These are phyloP conservation scores for Entomobrya proxima DNA, from an alignment of 2,888 invertebrate species.

Conservation along the genomic window DNA sequence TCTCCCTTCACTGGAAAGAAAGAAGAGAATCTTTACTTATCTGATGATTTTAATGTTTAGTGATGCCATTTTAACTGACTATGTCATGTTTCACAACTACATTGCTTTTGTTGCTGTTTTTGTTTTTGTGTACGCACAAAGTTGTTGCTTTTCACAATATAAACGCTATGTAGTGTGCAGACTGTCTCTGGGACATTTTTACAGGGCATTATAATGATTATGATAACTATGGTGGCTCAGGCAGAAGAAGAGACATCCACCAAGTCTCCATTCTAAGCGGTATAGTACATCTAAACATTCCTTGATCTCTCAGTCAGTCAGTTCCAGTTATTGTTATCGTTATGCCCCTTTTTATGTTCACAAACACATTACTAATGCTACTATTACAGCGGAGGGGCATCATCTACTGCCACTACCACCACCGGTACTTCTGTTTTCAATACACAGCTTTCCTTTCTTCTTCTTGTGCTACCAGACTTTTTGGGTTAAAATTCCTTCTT, in stretches of 20 bases:
- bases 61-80: conserved; percentile 54
- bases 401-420: conserved; percentile 35
- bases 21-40: conserved; percentile 51
- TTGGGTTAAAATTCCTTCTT: neutral
- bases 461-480: neutral
- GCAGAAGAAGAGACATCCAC: conserved; percentile 18
- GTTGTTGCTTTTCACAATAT: conserved; percentile 16
- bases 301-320: conserved; percentile 67
- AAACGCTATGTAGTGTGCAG: neutral
- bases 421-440: conserved; percentile 38
- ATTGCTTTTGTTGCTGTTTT: neutral
- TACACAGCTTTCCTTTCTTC: conserved; percentile 15
- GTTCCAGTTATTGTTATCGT: conserved; percentile 68
- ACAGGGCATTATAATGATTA: conserved; percentile 23
- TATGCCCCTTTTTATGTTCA: conserved; percentile 66
- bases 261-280: neutral
- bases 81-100: conserved; percentile 21
- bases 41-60: conserved; percentile 64
- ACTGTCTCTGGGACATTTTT: conserved; percentile 32
- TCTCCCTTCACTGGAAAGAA: neutral
- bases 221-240: conserved; percentile 26
- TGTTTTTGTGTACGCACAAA: conserved; percentile 21
- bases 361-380: conserved; percentile 65
- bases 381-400: conserved; percentile 53
- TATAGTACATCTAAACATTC: conserved; percentile 57